Base-by-base conservation (phyloP, 2,888 invertebrate species). In the Ectemnius lituratus region DNA sequence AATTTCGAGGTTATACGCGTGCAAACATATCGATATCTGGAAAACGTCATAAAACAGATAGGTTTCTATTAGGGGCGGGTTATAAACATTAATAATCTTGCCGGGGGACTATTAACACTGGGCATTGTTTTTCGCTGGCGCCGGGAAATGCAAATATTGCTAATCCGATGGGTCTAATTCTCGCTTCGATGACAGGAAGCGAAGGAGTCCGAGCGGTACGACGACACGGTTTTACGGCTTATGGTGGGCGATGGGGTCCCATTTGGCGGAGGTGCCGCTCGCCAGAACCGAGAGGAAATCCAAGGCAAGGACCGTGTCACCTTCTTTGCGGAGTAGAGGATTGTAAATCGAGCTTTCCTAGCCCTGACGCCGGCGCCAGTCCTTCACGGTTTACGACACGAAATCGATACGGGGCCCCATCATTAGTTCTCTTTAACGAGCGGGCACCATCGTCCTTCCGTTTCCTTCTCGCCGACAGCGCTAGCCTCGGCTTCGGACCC, bases 291-390 rank as follows among this genome's bases (percentile, higher is more conserved):
- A 20, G 20, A 20, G 23, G 58, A 77, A 71, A 65, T 73, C 84
- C 79, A 80, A 20, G 1, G 81, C 79, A 76, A 68, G 75, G 76
- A 72, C 61, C 59, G 47, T 23, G 23, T 62, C 70, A 68, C 68
- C 75, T 67, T 75, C 75, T 70, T 69, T 47, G 76, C 85, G 20
- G 52, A 52, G 37, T 13, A 37, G 65, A 61, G 75, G 75, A 78
- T 79, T 80, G 82, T 81, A 84, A 84, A 70, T 75, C 75, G 79
- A 72, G 73, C 82, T 74, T 77, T 71, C 74, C 75, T 52, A 60
- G 69, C 62, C 64, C 70, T 68, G 64, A 69, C 73, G 73, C 73
- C 66, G 72, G 88, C 89, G 88, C 89, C 88, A 86, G 85, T 76
- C 79, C 52, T 80, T 80, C 66, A 59, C 23, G 62, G 84, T 84